Conservation (phyloP, 2,797 vertebrate genomes). For the Scarus forsteni region DNA sequence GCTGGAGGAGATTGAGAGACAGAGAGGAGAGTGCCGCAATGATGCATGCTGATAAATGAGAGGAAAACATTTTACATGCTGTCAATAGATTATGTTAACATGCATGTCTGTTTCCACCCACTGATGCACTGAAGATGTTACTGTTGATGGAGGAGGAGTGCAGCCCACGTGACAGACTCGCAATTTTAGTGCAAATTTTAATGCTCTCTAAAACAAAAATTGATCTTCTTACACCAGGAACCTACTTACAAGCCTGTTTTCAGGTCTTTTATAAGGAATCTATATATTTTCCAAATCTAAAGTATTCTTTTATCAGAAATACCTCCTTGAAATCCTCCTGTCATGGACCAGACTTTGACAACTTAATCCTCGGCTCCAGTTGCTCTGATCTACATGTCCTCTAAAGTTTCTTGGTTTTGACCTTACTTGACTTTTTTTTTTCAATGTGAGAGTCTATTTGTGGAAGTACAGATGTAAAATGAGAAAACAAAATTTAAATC, state of each 20-base stretch:
- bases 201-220: not conserved
- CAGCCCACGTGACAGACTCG: not conserved
- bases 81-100: conserved; percentile 27
- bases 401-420: too few relatives aligned
- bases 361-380: too few relatives aligned
- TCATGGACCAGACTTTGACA: too few relatives aligned
- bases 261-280: not conserved
- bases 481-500: too few relatives aligned
- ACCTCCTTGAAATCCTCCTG: too few relatives aligned
- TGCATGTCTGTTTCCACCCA: conserved; percentile 12
- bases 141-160: conserved; percentile 3
- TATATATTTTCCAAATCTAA: too few relatives aligned
- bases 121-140: conserved; percentile 3
- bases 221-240: not conserved
- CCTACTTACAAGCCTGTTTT: not conserved
- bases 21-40: not conserved
- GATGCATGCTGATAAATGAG: conserved; percentile 3
- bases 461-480: too few relatives aligned
- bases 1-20: not conserved
- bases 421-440: too few relatives aligned
- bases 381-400: too few relatives aligned
- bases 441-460: too few relatives aligned
- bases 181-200: not conserved
- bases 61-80: conserved; percentile 5
- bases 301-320: too few relatives aligned